Conservation (phyloP, 2,888 invertebrate species). For the Drosophila koepferae region DNA sequence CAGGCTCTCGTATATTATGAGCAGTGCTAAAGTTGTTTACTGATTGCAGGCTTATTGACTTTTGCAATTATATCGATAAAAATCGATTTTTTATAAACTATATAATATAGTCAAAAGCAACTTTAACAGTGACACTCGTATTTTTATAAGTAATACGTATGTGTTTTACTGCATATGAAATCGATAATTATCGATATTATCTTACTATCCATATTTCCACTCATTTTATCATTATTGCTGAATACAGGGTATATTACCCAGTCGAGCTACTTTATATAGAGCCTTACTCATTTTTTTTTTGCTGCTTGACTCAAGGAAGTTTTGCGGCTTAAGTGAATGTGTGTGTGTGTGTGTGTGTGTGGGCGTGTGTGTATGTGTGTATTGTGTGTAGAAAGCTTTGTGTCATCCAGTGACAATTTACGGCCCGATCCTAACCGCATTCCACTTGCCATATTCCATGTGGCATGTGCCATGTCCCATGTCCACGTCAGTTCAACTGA, state of each 20-base stretch:
- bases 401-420: slow-evolving; percentile 79
- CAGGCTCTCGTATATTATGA: neutral
- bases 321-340: slow-evolving; percentile 28
- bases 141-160: neutral
- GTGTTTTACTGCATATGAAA: neutral
- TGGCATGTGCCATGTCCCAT: slow-evolving; percentile 21
- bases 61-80: neutral
- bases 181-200: neutral
- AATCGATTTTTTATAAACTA: neutral
- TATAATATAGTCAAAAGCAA: too few species aligned
- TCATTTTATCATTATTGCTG: neutral
- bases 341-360: neutral
- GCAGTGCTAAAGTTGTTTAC: neutral
- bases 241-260: slow-evolving; percentile 12
- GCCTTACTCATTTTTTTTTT: neutral
- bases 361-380: slow-evolving; percentile 52
- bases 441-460: slow-evolving; percentile 6
- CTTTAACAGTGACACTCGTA: too few species aligned
- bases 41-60: neutral
- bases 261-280: too few species aligned
- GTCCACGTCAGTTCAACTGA: slow-evolving; percentile 30
- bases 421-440: slow-evolving; percentile 29
- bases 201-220: too few species aligned
- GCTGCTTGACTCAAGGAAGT: slow-evolving; percentile 34
- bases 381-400: slow-evolving; percentile 70